A percentile compares a stretch with the other conserved stretches of the same genome.
Conservation (phyloP, 1,140 invertebrate genomes). For the Apocrypta bakeri region DNA sequence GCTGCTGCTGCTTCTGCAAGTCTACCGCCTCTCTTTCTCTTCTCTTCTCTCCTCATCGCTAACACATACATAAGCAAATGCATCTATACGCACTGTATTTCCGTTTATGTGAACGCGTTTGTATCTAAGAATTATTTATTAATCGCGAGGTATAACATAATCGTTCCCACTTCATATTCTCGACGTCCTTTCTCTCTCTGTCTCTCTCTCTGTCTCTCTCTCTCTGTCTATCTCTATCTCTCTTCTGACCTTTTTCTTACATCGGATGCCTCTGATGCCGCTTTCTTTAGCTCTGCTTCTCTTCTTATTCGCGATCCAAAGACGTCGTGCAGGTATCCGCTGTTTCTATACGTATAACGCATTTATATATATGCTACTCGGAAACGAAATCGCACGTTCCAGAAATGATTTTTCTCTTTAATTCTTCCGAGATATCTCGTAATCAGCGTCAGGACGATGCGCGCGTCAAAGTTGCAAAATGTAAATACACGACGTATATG, state of each 20-base stretch:
- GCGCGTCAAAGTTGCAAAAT: no score
- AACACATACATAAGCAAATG: no score
- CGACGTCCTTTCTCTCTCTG: no score
- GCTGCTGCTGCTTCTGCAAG: no score
- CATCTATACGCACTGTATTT: no score
- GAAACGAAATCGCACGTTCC: not conserved
- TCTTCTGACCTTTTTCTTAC: not conserved
- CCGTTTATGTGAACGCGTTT: no score
- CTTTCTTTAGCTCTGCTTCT: constrained; percentile 5
- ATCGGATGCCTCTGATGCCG: not conserved
- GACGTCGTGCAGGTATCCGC: not conserved
- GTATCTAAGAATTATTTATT: constrained; percentile 33
- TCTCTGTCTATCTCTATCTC: not conserved
- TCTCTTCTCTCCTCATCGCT: no score
- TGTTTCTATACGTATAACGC: not conserved
- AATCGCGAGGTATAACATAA: not conserved
- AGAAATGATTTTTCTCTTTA: not conserved
- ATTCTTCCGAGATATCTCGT: not conserved
- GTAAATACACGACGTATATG: no score
- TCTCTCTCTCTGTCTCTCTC: no score
- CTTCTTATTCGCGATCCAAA: not conserved
- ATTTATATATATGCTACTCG: not conserved
- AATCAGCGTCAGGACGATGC: no score
- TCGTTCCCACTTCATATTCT: no score
- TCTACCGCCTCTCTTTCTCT: constrained; percentile 19